Base-by-base conservation (phyloP, 30 jellyfish, hydroid and myxozoan species). In the Aurelia sp. region DNA sequence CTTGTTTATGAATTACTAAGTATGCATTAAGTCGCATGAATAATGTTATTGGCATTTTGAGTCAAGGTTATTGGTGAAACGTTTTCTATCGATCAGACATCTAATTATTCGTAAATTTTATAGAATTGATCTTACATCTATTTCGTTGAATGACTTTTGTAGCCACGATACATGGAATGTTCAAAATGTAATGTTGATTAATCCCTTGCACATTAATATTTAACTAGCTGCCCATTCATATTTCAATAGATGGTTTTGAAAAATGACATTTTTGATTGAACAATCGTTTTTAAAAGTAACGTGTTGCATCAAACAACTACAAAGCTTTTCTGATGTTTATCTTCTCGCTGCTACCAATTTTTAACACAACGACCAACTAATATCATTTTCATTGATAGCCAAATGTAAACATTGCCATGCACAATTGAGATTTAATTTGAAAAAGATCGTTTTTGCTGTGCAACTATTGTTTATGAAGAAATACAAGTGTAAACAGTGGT, bases 151-250 rank as follows among this genome's bases (percentile, higher is more conserved):
- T 71, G 71, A 48, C 86, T 50, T 52, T 60, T 44, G 80, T 63
- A 78, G 58, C 89, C 59, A 78, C 41, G 61, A 44, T 55, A 78
- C 72, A 78, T 53, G 63, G 71, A 40, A 60, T 60, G 65, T 64
- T 58, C 66, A 11, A 78, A 64, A 78, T 78, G 80, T 18, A 62
- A 50, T 78, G 33, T 61, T 78, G 80, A 78, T 64, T 31, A 44
- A 63, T 27, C 33, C 71, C 40, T 33, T n/a, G 16, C 27, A 11
- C 80, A 78, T 78, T 38, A 78, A 78, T 78, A 33, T 61, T 78
- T 78, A 47, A 78, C 66, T 40, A 47, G 72, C 66, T 47, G 27
- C 53, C 80, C 51, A 61, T 72, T 72, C 67, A 19, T 38, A 38
- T 72, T 17, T 16, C 67, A 72, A 72, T 22, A 21, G 38, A 55